Conservation (phyloP, 2,797 vertebrate species). For the Fringilla coelebs region DNA sequence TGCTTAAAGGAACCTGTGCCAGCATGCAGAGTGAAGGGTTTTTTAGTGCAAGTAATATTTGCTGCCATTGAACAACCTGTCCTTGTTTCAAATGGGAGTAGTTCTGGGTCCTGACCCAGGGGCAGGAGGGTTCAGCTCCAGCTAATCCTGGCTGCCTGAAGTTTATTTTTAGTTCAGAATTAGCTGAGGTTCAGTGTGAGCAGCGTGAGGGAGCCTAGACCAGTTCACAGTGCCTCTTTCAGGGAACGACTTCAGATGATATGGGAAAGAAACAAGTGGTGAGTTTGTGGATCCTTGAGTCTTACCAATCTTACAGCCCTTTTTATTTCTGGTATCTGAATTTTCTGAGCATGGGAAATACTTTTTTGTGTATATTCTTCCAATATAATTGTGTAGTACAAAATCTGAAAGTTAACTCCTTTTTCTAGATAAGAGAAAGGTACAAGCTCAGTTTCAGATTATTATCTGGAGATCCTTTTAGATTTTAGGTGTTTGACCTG, state of each 20-base stretch:
- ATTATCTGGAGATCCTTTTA: neutral
- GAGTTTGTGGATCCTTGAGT: constrained; percentile 51
- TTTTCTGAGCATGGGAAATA: neutral
- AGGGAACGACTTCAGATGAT: constrained; percentile 31
- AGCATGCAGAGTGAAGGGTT: fast-evolving
- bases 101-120: neutral
- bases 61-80: neutral
- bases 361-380: neutral
- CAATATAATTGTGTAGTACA: neutral
- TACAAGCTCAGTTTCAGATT: neutral
- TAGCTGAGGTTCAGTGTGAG: constrained; percentile 53
- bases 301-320: neutral
- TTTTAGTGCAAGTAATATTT: neutral
- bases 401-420: neutral
- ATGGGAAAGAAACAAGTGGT: constrained; percentile 84
- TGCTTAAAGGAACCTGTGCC: neutral
- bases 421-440: neutral
- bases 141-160: constrained; percentile 59
- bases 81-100: neutral
- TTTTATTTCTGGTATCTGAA: neutral
- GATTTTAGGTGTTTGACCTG: neutral
- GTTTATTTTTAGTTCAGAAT: constrained; percentile 71
- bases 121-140: neutral
- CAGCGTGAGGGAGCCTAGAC: neutral
- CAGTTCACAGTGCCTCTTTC: constrained; percentile 5